Conservation (phyloP, 2,888 invertebrate genomes). For the Theretra japonica region DNA sequence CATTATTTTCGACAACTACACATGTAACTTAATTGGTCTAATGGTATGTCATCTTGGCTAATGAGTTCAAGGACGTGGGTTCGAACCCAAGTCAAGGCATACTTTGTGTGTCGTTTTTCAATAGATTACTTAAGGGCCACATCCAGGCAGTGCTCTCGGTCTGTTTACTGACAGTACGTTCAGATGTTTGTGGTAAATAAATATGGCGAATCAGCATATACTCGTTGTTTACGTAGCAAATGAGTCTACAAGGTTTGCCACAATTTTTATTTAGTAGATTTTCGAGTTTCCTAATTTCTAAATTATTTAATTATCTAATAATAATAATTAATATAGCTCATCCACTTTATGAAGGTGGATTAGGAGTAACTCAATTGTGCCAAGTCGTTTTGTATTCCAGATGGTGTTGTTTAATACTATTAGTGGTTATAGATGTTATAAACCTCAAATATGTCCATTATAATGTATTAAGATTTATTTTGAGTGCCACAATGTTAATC, state of each 20-base stretch:
- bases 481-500: too few relatives aligned
- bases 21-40: not conserved
- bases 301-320: too few relatives aligned
- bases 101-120: constrained; percentile 1
- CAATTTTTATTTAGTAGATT: not conserved
- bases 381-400: too few relatives aligned
- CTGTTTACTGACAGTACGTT: constrained; percentile 3
- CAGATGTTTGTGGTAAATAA: not conserved
- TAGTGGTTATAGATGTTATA: too few relatives aligned
- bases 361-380: too few relatives aligned
- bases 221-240: not conserved
- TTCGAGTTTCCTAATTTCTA: not conserved
- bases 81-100: not conserved
- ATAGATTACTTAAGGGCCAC: not conserved
- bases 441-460: too few relatives aligned
- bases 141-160: constrained; percentile 6
- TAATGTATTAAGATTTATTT: too few relatives aligned
- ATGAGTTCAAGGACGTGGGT: not conserved
- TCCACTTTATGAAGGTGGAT: too few relatives aligned
- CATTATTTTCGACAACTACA: not conserved
- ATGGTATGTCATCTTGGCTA: not conserved
- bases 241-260: constrained; percentile 6
- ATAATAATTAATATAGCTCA: too few relatives aligned
- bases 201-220: constrained; percentile 6
- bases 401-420: too few relatives aligned